Percentiles rank a stretch among this genome's conserved stretches.
Conservation (phyloP, 2,797 vertebrate genomes). For the Trachops cirrhosus region DNA sequence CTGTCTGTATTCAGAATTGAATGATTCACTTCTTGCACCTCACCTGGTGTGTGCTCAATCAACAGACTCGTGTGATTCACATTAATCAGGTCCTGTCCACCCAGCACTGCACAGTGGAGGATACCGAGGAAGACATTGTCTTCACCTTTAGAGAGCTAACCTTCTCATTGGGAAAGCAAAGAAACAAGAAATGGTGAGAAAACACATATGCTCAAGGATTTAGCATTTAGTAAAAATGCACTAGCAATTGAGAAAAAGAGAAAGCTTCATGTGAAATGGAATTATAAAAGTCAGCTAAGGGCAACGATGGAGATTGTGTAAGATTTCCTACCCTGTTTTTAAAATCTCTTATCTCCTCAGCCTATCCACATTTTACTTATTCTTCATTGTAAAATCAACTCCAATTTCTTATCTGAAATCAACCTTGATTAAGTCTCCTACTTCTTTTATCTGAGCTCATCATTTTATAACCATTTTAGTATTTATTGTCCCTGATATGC, state of each 20-base stretch:
- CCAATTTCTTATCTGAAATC: neutral
- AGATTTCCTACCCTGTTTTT: neutral
- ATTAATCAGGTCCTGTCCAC: neutral
- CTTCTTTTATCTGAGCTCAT: neutral
- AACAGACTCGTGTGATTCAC: neutral
- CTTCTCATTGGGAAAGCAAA: neutral
- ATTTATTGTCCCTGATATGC: neutral
- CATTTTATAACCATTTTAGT: neutral
- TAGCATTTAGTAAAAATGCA: neutral
- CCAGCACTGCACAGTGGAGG: neutral
- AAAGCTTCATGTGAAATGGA: neutral
- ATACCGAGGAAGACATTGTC: neutral
- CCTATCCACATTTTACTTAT: neutral
- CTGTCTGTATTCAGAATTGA: neutral
- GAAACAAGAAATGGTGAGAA: neutral
- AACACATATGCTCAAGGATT: neutral
- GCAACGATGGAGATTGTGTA: neutral
- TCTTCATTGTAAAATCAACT: neutral
- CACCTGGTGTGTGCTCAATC: neutral
- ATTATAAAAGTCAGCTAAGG: neutral
- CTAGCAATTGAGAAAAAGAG: neutral
- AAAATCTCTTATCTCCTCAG: neutral
- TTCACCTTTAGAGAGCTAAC: neutral
- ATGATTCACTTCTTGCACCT: neutral
- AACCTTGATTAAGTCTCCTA: neutral